Base-by-base conservation (phyloP, 2,888 invertebrate species). In the Halictus ligatus region DNA sequence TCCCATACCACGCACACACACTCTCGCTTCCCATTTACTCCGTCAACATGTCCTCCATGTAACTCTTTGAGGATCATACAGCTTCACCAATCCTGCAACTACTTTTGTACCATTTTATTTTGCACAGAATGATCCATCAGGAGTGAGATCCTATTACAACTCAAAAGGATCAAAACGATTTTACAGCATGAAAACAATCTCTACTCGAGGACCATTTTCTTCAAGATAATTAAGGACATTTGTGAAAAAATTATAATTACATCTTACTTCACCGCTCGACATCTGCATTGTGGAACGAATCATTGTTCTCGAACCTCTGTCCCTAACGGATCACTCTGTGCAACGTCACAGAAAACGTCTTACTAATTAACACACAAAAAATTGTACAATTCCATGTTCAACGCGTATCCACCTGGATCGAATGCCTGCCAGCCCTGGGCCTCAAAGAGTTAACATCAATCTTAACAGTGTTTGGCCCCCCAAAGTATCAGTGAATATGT, bases 401-500 rank as follows among this genome's bases (percentile, higher is more conserved):
- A 15, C 35, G 21, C 21, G 18, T 29, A 25, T 5, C 25, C 43
- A 46, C 25, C 5, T 43, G 43, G n/a, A 8, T 77, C 35, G 69
- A 46, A 54, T 35, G 40, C 35, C 35, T 71, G 46, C 64, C 60
- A n/a, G 43, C 21, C 76, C 83, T 58, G 78, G 80, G 71, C 64
- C 64, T 87, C 88, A 81, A 75, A 85, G 77, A 81, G 78, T 74
- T 75, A 48, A 78, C 71, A 80, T 72, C 69, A 46, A 43, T 73
- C 13, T 58, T 29, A 73, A 76, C 35, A 46, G 58, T 67, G 48
- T 54, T 71, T 43, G 64, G 40, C 50, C 35, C 35, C 74, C 29
- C 25, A 74, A 74, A 29, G 35, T 48, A 79, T 73, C 79, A 81
- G 75, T 85, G 83, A 86, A 89, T 82, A 90, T 64, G 74, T 84